phyloP scores from a whole-genome alignment of 2,888 invertebrate species.

The Oxystoma pomonae region DNA sequence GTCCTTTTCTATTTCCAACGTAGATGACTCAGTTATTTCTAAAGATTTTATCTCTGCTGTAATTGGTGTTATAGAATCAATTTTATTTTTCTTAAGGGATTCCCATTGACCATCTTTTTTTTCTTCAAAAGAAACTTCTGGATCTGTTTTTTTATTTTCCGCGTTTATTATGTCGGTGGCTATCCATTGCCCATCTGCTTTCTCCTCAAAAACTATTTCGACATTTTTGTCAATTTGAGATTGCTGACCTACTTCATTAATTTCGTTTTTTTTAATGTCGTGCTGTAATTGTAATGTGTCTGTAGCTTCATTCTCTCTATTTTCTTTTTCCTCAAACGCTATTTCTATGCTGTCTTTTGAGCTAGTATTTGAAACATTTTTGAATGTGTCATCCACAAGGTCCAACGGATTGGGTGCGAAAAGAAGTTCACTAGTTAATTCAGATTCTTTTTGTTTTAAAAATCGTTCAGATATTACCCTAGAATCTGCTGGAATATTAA shows the following conservation, averaged over 20 bases:
- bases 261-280: too few relatives aligned
- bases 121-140: slow-evolving; percentile 8
- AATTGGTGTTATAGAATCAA: neutral
- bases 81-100: neutral
- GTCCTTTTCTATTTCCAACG: slow-evolving; percentile 9
- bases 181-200: neutral
- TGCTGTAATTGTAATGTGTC: too few relatives aligned
- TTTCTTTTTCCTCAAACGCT: neutral
- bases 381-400: neutral
- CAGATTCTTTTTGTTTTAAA: slow-evolving; percentile 27
- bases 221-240: neutral
- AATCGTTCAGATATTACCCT: slow-evolving; percentile 21
- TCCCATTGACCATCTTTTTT: neutral
- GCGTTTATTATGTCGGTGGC: neutral
- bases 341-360: neutral
- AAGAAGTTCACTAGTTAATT: slow-evolving; percentile 34
- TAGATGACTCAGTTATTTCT: neutral
- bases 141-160: neutral
- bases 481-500: slow-evolving; percentile 20
- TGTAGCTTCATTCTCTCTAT: neutral
- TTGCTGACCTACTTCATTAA: neutral
- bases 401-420: slow-evolving; percentile 28
- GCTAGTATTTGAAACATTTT: neutral
- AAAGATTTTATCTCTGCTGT: neutral
- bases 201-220: neutral